Evolutionary conservation across 2,888 invertebrate species (phyloP).

Genomic region (Orthosia gothica): DNA sequence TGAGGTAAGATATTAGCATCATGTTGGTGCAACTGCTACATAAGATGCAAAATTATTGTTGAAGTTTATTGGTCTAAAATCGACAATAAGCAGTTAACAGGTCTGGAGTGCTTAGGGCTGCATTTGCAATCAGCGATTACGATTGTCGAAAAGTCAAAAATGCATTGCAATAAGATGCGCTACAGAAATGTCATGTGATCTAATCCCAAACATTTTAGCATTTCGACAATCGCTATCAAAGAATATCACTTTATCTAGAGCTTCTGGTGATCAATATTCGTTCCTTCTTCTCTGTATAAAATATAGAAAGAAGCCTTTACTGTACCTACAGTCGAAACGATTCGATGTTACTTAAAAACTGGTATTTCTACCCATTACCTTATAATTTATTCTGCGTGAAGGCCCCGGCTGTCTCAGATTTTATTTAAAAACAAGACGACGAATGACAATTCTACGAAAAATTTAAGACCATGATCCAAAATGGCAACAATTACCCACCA

Average conservation of each 20-base stretch:
- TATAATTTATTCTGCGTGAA: conserved; percentile 11
- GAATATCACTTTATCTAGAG: no score
- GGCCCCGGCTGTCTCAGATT: neutral
- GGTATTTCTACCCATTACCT: conserved; percentile 2
- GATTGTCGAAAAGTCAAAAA: no score
- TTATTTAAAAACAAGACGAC: conserved; percentile 1
- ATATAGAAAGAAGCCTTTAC: neutral
- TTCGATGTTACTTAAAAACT: conserved; percentile 1
- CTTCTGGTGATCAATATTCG: neutral
- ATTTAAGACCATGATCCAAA: conserved; percentile 1
- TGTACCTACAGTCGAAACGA: neutral
- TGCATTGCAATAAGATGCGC: no score
- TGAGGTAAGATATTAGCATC: neutral
- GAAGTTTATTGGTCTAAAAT: neutral
- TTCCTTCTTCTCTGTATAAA: neutral
- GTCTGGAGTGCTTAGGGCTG: no score
- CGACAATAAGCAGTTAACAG: no score
- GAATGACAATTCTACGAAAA: neutral
- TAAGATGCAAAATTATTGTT: neutral
- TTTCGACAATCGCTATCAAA: no score
- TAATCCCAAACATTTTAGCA: no score
- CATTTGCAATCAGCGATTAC: no score
- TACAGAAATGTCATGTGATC: no score
- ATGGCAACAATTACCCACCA: conserved; percentile 22
- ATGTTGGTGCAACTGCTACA: neutral